Evolutionary conservation across 2,113 vertebrate genomes (phyloP).

Genomic region (Mungos mungo): DNA sequence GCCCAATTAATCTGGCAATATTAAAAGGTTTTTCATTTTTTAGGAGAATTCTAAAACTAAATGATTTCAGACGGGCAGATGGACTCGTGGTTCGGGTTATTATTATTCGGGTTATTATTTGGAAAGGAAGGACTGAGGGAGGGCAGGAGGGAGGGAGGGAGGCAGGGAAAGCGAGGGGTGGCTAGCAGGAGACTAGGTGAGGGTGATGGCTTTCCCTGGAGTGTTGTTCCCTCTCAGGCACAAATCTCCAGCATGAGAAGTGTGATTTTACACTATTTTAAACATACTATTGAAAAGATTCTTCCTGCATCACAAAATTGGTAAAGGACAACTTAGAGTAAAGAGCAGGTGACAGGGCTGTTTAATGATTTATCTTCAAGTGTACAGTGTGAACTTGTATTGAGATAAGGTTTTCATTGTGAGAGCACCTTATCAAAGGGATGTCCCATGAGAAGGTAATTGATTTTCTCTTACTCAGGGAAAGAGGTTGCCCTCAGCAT

Average conservation of each 20-base stretch:
- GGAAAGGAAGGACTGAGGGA: background rate
- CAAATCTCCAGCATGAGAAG: background rate
- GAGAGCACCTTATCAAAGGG: background rate
- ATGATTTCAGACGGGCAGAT: background rate
- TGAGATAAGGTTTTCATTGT: background rate
- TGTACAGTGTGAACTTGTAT: background rate
- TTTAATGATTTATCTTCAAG: background rate
- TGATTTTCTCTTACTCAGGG: background rate
- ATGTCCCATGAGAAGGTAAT: background rate
- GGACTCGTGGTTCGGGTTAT: background rate
- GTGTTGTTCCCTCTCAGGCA: background rate
- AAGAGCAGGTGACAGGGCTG: background rate
- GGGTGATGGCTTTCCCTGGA: background rate
- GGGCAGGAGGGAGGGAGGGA: background rate
- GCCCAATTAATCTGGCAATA: constrained; percentile 32
- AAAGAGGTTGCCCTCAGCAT: background rate
- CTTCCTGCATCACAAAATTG: background rate
- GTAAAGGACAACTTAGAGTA: background rate
- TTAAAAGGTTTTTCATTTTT: constrained; percentile 15
- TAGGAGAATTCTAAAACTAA: constrained; percentile 18
- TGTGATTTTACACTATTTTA: background rate
- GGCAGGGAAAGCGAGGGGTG: background rate
- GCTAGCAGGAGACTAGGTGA: background rate
- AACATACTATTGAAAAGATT: background rate
- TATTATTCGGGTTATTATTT: background rate